These are phyloP conservation scores for Micromys minutus DNA, from an alignment of 2,113 vertebrate species.

Conservation along the genomic window DNA sequence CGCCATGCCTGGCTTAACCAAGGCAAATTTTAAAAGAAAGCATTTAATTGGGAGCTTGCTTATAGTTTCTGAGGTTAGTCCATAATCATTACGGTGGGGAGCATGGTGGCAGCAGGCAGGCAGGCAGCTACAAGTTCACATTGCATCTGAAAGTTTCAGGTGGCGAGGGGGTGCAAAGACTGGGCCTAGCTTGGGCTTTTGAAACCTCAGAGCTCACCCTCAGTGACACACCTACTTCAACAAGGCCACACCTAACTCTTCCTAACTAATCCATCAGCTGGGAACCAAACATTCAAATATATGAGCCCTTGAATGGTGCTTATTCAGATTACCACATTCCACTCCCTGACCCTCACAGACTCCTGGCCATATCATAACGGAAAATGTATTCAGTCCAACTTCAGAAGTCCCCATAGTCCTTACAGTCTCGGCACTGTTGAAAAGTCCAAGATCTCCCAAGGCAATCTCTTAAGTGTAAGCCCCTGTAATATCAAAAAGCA, in stretches of 20 bases:
- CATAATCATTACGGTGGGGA: too few relatives aligned
- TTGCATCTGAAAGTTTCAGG: neutral
- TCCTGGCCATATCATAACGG: neutral
- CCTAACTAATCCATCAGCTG: neutral
- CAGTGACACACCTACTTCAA: neutral
- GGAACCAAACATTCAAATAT: neutral
- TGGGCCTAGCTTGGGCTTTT: neutral
- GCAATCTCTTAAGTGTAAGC: neutral
- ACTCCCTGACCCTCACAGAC: neutral
- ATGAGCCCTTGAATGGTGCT: neutral
- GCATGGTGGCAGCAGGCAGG: neutral
- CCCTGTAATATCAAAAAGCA: neutral
- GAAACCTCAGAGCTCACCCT: neutral
- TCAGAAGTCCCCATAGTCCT: neutral
- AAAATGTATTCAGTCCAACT: neutral
- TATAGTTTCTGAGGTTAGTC: neutral
- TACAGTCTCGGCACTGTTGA: neutral
- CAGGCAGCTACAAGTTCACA: neutral
- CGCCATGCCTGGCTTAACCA: neutral
- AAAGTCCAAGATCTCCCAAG: neutral
- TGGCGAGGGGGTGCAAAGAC: neutral
- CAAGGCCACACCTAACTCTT: neutral
- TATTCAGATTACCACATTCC: neutral
- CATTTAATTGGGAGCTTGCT: neutral
- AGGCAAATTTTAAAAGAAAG: neutral